These are phyloP conservation scores for Mobula hypostoma DNA, from an alignment of 2,113 vertebrate genomes.

Conservation along the genomic window DNA sequence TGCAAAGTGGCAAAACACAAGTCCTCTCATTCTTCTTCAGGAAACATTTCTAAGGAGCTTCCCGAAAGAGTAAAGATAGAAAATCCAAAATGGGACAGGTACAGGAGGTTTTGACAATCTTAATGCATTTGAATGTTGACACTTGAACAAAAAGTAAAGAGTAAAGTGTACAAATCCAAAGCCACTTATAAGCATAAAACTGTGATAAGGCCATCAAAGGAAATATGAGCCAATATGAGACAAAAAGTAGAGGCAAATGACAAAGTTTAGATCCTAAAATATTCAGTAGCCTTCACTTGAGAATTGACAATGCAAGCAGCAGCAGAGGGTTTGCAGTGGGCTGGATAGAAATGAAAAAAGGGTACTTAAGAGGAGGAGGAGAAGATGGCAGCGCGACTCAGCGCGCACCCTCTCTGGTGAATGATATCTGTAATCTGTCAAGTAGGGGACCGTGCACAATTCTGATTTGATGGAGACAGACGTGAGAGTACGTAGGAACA, in stretches of 20 bases:
- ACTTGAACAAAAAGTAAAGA: neutral
- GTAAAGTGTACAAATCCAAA: neutral
- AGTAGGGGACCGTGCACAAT: too few species aligned
- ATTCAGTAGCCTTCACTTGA: too few species aligned
- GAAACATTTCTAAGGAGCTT: neutral
- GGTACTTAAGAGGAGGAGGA: too few species aligned
- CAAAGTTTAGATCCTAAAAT: neutral
- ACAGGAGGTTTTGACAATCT: neutral
- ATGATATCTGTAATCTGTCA: too few species aligned
- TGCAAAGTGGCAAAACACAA: neutral
- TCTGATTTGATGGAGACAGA: too few species aligned
- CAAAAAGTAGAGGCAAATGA: neutral
- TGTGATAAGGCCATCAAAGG: neutral
- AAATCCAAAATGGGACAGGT: neutral
- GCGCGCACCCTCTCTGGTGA: too few species aligned
- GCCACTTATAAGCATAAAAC: neutral
- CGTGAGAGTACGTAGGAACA: too few species aligned
- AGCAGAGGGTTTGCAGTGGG: neutral
- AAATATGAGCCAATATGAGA: neutral
- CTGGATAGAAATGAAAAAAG: neutral
- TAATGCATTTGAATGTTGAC: neutral
- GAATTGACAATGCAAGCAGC: neutral
- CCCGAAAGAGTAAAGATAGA: neutral
- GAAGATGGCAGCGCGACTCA: too few species aligned
- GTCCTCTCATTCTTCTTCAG: too few species aligned